Evolutionary conservation across 2,797 vertebrate genomes (phyloP).

Genomic region (Erethizon dorsatum): DNA sequence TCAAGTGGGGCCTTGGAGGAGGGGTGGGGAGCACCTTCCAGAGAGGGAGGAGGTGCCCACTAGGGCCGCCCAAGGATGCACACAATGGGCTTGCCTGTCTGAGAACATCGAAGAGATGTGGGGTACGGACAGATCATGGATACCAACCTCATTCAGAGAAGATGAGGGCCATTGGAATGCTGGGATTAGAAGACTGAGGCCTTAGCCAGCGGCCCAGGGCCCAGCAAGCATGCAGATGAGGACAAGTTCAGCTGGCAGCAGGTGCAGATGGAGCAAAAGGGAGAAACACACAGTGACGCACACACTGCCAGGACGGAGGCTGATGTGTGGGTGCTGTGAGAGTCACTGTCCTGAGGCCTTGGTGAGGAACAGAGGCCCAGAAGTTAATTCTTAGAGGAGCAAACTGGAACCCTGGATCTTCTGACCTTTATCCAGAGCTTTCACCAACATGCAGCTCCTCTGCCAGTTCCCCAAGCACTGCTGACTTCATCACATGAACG

Average conservation of each 20-base stretch:
- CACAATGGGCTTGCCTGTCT: rapidly evolving
- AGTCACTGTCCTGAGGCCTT: not conserved
- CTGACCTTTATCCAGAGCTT: not conserved
- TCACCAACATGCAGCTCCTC: not conserved
- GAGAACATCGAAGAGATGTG: not conserved
- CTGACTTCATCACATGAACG: not conserved
- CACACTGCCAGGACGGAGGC: not conserved
- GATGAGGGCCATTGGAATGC: not conserved
- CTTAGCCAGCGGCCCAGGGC: not conserved
- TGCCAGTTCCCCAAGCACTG: not conserved
- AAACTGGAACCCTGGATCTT: not conserved
- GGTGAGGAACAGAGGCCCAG: not conserved
- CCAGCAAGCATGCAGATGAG: not conserved
- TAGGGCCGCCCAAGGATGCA: no score
- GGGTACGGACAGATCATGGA: not conserved
- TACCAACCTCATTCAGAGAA: not conserved
- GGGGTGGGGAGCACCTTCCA: not conserved
- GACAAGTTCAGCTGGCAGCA: not conserved
- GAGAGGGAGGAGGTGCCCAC: not conserved
- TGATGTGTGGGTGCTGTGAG: not conserved
- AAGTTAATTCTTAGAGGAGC: not conserved
- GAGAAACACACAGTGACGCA: not conserved
- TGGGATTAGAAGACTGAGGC: not conserved
- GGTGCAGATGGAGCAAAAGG: not conserved
- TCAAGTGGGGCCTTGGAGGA: not conserved